phyloP scores from a whole-genome alignment of 2,113 vertebrate species.

The Eudyptes chrysolophus region DNA sequence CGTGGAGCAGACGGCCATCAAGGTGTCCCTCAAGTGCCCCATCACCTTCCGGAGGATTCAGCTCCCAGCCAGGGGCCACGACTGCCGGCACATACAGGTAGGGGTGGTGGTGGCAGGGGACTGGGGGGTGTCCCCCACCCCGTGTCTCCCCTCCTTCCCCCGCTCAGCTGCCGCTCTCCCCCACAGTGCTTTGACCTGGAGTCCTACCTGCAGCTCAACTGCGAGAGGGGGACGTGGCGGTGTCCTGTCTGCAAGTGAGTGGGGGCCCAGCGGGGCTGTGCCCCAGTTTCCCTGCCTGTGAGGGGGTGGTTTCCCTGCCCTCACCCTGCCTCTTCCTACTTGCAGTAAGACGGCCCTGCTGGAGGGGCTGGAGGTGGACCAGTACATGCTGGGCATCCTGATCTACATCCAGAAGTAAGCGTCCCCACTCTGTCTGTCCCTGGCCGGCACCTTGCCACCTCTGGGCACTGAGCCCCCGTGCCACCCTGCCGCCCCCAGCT shows the following conservation, averaged over 20 bases:
- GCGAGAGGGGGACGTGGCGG: constrained; percentile 85
- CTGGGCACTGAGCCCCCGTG: fast-evolving
- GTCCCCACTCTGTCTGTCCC: neutral
- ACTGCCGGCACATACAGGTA: constrained; percentile 96
- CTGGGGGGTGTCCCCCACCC: too few species aligned
- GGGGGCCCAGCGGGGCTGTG: fast-evolving
- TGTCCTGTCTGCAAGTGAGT: constrained; percentile 82
- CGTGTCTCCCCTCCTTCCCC: fast-evolving
- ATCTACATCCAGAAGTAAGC: constrained; percentile 95
- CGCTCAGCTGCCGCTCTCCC: neutral
- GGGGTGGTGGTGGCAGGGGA: neutral
- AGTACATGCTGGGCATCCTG: constrained; percentile 96
- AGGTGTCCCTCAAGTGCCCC: constrained; percentile 95
- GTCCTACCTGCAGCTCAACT: constrained; percentile 85
- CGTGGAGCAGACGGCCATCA: constrained; percentile 95
- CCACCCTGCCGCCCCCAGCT: constrained; percentile 64
- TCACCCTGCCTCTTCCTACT: neutral
- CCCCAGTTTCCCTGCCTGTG: neutral
- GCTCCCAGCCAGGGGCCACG: constrained; percentile 91
- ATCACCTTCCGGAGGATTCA: constrained; percentile 97
- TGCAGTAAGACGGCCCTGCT: constrained; percentile 91
- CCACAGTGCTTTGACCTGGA: constrained; percentile 88
- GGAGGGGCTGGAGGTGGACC: constrained; percentile 94
- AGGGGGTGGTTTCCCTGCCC: neutral
- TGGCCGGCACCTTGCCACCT: neutral